Base-by-base conservation (phyloP, 2,888 invertebrate species). In the Drosophila anceps region DNA sequence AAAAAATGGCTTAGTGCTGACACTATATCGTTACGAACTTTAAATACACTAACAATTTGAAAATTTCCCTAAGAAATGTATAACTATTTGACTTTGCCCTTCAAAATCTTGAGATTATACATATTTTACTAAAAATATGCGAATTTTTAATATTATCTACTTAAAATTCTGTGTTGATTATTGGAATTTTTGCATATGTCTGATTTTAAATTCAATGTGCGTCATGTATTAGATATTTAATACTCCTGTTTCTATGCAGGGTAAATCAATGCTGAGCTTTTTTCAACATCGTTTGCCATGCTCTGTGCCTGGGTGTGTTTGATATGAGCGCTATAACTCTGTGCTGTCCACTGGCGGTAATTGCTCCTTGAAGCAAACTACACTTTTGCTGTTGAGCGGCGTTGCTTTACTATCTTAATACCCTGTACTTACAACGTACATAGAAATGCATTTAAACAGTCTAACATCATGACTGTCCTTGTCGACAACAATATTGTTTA, bases 311-410 rank as follows among this genome's bases (percentile, higher is more conserved):
- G 85, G 57, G 58, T 69, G 73, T 60, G 58, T 75, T 70, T 73
- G 88, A 85, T 86, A 88, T 73, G 76, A 76, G 72, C 68, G 83
- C 73, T 70, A 79, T 88, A 82, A 81, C 81, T 90, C 81, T 82
- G 70, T 76, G 89, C 77, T 76, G 89, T 84, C 76, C 81, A 76
- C 88, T 86, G 88, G 77, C 81, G 86, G 90, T 90, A 88, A 86
- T 90, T 86, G 86, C 88, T 86, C 88, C 86, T 86, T 86, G 90
- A 90, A 88, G 86, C 83, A 75, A 81, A 71, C 81, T 74, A 84
- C 68, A 80, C 65, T 79, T 80, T 88, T 85, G 67, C 69, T 63
- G 66, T 58, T 50, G 59, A 33, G 31, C 65, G 57, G 62, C 65
- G 62, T 24, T 15, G 57, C 69, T 69, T 63, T 54, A 64, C 68